Base-by-base conservation (phyloP, 2,797 vertebrate species). In the Pipistrellus pygmaeus region DNA sequence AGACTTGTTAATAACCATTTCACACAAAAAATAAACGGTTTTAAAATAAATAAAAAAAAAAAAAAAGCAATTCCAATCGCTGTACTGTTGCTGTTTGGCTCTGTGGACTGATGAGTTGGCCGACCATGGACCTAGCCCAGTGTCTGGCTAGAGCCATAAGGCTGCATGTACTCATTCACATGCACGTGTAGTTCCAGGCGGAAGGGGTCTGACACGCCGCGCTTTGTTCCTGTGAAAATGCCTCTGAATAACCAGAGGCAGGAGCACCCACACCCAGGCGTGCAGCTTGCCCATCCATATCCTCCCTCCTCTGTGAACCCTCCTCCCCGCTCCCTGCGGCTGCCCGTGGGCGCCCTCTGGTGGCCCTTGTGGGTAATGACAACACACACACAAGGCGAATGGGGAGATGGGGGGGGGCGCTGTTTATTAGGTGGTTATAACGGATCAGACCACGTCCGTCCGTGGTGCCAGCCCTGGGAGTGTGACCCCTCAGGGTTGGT, bases 361-460 rank as follows among this genome's bases (percentile, higher is more conserved):
- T 88, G 96, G 93, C 14, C 41, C 30, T 48, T 46, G 4, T 0
- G 48, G 20, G 60, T 73, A 91, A 97, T 60, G 41, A 88, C 72
- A 46, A 53, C 78, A 92, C 46, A 32, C 10, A n/a, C 46, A 1
- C 57, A 2, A 25, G 23, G 57, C 5, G 23, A 60, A 27, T 12
- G 2, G 57, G 5, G 0, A 3, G 6, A 0, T 8, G n/a, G 46
- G 53, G n/a, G 46, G 53, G n/a, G 46, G 60, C 23, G 86, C 14
- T 72, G 48, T 97, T 97, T 96, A 96, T 82, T 97, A 38, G 41
- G 51, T 23, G 46, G 11, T 73, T 25, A 17, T 35, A 20, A 30
- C 25, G n/a, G 77, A 18, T 68, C 41, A 21, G n/a, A 8, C 0
- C 17, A 35, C 30, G 5, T 2, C 38, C 46, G 38, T 41, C 38